A percentile compares a stretch with the other conserved stretches of the same genome.
Evolutionary conservation across 2,113 vertebrate species (phyloP).

Genomic region (Vombatus ursinus): DNA sequence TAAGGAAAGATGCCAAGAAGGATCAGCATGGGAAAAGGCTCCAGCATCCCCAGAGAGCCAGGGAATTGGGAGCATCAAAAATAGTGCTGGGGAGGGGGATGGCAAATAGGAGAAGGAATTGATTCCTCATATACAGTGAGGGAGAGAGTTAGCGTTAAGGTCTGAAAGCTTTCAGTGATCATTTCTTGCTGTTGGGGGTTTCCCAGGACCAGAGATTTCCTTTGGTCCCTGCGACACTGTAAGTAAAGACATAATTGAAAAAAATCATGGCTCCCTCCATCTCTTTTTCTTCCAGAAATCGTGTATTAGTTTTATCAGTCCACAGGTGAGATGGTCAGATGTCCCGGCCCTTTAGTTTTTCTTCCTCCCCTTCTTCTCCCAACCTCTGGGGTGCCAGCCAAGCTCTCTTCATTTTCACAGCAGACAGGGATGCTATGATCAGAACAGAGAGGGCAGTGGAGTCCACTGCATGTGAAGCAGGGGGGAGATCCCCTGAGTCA

Average conservation of each 20-base stretch:
- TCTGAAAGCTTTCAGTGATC: background rate
- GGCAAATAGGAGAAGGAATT: background rate
- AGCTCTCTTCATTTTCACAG: background rate
- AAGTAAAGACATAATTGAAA: background rate
- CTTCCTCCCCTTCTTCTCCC: background rate
- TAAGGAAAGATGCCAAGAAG: background rate
- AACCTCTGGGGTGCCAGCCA: background rate
- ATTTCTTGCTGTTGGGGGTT: background rate
- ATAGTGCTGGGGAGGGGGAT: background rate
- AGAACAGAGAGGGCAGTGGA: background rate
- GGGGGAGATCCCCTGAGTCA: background rate
- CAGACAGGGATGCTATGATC: background rate
- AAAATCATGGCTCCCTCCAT: background rate
- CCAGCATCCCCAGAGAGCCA: background rate
- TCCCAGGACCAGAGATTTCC: background rate
- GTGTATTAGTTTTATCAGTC: background rate
- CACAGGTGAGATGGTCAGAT: background rate
- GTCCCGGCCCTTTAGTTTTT: background rate
- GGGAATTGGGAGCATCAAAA: background rate
- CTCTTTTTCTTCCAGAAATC: background rate
- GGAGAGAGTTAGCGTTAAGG: background rate
- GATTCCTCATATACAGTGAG: accelerated
- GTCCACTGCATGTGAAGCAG: background rate
- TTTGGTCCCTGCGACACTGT: background rate
- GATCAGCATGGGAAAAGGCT: background rate